Evolutionary conservation across 1,140 invertebrate species (phyloP).

Genomic region (Bombyx mandarina): DNA sequence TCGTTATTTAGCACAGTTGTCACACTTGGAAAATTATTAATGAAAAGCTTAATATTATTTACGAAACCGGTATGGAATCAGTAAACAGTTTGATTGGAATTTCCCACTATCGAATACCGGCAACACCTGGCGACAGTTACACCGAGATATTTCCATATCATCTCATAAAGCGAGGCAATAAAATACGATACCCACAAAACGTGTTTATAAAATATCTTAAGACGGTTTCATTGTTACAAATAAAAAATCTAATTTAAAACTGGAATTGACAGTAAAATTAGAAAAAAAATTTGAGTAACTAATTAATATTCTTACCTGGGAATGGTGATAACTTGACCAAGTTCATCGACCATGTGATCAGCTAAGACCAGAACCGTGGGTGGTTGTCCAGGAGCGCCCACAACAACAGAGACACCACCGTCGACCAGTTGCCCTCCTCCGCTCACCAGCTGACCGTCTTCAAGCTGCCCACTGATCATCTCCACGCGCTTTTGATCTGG

Average conservation of each 20-base stretch:
- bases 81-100: slow-evolving; percentile 14
- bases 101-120: slow-evolving; percentile 22
- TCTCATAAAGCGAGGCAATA: slow-evolving; percentile 27
- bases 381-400: slow-evolving; percentile 55
- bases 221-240: neutral
- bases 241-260: neutral
- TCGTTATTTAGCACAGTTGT: too few relatives aligned
- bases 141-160: slow-evolving; percentile 20
- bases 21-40: too few relatives aligned
- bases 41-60: too few relatives aligned
- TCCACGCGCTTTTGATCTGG: slow-evolving; percentile 69
- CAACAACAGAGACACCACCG: slow-evolving; percentile 63
- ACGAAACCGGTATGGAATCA: too few relatives aligned
- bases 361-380: slow-evolving; percentile 65
- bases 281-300: neutral
- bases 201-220: slow-evolving; percentile 8
- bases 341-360: slow-evolving; percentile 60
- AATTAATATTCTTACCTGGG: slow-evolving; percentile 45
- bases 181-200: slow-evolving; percentile 18
- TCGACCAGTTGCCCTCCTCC: slow-evolving; percentile 56
- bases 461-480: slow-evolving; percentile 67
- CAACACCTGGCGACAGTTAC: slow-evolving; percentile 24
- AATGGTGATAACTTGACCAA: slow-evolving; percentile 68
- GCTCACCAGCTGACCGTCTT: slow-evolving; percentile 53
- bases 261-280: neutral